Conservation (phyloP, 2,113 vertebrate species). For the Planiliza haematocheilus region DNA sequence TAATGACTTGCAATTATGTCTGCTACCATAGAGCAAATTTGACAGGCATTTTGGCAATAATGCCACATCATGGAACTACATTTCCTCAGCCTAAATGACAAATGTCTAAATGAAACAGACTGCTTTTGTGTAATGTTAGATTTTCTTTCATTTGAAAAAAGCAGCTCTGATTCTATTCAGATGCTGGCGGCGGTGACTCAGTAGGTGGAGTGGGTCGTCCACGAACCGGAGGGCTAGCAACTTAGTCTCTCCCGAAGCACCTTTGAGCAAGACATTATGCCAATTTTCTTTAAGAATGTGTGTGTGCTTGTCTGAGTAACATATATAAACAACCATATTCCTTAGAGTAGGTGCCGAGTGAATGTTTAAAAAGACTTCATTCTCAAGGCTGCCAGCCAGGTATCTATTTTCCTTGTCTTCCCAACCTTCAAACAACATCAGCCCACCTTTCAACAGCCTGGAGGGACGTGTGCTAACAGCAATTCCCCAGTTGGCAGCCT, state of each 20-base stretch:
- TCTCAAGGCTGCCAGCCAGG: constrained; percentile 73
- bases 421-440: constrained; percentile 73
- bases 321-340: no score
- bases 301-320: no score
- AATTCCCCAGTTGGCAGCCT: constrained; percentile 75
- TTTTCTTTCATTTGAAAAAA: constrained; percentile 46
- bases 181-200: no score
- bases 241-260: no score
- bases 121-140: constrained; percentile 34
- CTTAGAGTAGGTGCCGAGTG: constrained; percentile 51
- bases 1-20: constrained; percentile 7
- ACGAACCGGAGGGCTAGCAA: no score
- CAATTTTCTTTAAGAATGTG: no score
- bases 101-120: constrained; percentile 50
- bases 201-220: no score
- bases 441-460: constrained; percentile 68
- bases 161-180: constrained; percentile 40
- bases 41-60: constrained; percentile 36
- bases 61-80: no score
- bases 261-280: no score
- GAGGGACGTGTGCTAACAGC: constrained; percentile 74
- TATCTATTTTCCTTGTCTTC: constrained; percentile 73
- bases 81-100: no score
- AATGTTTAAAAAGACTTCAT: constrained; percentile 60
- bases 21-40: constrained; percentile 14